Evolutionary conservation across 2,113 vertebrate genomes (phyloP).

Genomic region (Struthio camelus): DNA sequence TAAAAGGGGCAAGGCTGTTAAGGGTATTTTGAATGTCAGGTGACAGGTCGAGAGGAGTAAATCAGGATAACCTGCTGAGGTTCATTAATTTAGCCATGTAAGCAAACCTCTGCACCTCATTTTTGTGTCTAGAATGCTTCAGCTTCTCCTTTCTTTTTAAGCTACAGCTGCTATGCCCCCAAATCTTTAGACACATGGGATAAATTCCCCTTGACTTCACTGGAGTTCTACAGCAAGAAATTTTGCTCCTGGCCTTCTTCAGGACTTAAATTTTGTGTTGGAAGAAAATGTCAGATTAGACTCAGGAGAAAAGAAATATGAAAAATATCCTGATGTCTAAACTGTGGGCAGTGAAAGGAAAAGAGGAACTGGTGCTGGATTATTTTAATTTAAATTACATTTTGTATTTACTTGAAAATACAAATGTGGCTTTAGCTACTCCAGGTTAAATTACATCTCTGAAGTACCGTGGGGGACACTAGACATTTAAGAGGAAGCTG

Average conservation of each 20-base stretch:
- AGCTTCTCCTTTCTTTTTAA: conserved; percentile 16
- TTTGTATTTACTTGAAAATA: conserved; percentile 17
- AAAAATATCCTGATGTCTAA: neutral
- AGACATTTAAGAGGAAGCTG: neutral
- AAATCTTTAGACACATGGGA: neutral
- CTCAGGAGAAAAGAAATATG: conserved; percentile 10
- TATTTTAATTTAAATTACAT: neutral
- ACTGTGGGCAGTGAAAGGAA: neutral
- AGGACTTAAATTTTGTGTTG: conserved; percentile 20
- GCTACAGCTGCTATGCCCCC: neutral
- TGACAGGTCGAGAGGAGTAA: neutral
- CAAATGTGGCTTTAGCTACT: conserved; percentile 1
- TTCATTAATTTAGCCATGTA: neutral
- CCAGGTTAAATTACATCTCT: neutral
- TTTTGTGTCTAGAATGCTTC: neutral
- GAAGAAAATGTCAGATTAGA: conserved; percentile 54
- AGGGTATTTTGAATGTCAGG: neutral
- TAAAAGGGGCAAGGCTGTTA: neutral
- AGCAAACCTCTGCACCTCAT: neutral
- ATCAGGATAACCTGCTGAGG: neutral
- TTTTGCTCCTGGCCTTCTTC: conserved; percentile 50
- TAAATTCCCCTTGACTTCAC: conserved; percentile 29
- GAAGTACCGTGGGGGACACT: neutral
- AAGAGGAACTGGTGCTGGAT: neutral
- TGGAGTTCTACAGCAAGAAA: conserved; percentile 17